These are phyloP conservation scores for Diglossa cyanea DNA, from an alignment of 2,797 vertebrate genomes.

Conservation along the genomic window DNA sequence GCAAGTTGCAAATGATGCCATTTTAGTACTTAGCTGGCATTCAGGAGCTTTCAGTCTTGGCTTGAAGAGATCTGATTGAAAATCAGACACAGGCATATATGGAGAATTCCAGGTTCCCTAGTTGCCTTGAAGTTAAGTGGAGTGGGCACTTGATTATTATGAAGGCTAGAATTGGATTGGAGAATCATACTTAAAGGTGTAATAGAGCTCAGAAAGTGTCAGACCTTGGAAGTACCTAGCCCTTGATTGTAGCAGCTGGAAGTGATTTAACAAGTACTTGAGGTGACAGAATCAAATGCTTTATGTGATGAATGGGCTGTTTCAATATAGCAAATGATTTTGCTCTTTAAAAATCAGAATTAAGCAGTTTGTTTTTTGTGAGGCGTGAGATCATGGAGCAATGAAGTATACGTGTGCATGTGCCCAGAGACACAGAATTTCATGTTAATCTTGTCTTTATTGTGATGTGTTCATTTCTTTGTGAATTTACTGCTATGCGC, in stretches of 20 bases:
- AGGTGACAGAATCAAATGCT: slow-evolving; percentile 80
- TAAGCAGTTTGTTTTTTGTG: slow-evolving; percentile 69
- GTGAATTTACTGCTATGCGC: background rate
- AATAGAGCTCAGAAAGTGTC: slow-evolving; percentile 77
- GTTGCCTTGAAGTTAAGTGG: slow-evolving; percentile 77
- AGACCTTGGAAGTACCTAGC: slow-evolving; percentile 79
- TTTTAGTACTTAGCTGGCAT: slow-evolving; percentile 60
- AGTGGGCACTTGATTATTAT: slow-evolving; percentile 83
- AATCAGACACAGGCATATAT: slow-evolving; percentile 71
- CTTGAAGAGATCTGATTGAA: slow-evolving; percentile 79
- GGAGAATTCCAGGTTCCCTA: slow-evolving; percentile 70
- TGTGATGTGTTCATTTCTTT: background rate
- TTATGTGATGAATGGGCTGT: slow-evolving; percentile 79
- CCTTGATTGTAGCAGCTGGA: slow-evolving; percentile 83
- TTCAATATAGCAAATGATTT: slow-evolving; percentile 79
- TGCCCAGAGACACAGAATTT: background rate
- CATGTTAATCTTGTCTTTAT: background rate
- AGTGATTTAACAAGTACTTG: slow-evolving; percentile 83
- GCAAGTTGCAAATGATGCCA: slow-evolving; percentile 36
- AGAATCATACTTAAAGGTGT: slow-evolving; percentile 78
- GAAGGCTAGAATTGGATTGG: slow-evolving; percentile 79
- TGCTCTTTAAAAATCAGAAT: slow-evolving; percentile 80
- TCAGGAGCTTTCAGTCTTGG: slow-evolving; percentile 68
- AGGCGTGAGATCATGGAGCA: slow-evolving; percentile 11
- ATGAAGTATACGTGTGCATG: background rate